Evolutionary conservation across 2,113 vertebrate species (phyloP).

Genomic region (Phalacrocorax carbo): DNA sequence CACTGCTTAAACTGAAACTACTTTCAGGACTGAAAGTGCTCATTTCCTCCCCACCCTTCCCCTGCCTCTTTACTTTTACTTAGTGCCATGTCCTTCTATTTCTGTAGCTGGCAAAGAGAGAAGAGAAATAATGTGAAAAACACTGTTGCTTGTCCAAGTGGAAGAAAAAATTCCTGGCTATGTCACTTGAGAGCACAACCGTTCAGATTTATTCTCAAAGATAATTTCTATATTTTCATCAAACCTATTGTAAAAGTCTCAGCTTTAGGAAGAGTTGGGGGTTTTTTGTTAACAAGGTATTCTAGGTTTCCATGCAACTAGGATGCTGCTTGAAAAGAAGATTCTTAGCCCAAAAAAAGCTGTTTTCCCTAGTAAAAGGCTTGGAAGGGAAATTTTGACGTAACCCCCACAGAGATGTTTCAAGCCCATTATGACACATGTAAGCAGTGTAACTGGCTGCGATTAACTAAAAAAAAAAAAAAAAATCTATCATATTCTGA

Average conservation of each 20-base stretch:
- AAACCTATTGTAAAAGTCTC: neutral
- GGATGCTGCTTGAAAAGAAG: neutral
- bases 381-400: neutral
- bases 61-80: slow-evolving; percentile 34
- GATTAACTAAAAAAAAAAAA: neutral
- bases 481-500: neutral
- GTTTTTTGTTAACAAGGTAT: neutral
- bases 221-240: neutral
- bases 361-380: neutral
- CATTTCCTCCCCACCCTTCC: slow-evolving; percentile 10
- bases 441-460: neutral
- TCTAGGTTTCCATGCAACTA: neutral
- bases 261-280: neutral
- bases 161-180: neutral
- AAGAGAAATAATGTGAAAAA: neutral
- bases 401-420: neutral
- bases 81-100: neutral
- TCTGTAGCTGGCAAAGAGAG: neutral
- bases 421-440: neutral
- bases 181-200: neutral
- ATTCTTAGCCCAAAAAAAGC: neutral
- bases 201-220: neutral
- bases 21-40: slow-evolving; percentile 4
- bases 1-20: slow-evolving; percentile 21
- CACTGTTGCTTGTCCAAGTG: neutral